These are phyloP conservation scores for Enteromius afrohamiltoni DNA, from an alignment of 2,797 vertebrate genomes.

Conservation along the genomic window DNA sequence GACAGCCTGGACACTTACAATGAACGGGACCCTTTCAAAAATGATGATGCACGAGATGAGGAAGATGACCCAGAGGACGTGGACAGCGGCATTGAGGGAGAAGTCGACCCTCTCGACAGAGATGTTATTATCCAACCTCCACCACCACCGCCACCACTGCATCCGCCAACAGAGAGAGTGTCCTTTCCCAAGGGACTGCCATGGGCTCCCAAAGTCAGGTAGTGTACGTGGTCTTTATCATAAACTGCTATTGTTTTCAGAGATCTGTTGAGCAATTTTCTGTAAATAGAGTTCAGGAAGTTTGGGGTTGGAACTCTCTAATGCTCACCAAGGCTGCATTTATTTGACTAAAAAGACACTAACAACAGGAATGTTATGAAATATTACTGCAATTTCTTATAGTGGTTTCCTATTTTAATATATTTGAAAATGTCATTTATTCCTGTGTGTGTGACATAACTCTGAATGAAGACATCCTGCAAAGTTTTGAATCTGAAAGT, in stretches of 20 bases:
- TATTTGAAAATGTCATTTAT: neutral
- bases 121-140: constrained; percentile 81
- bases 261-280: neutral
- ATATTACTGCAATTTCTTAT: neutral
- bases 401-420: neutral
- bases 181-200: constrained; percentile 95
- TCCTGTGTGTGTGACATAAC: neutral
- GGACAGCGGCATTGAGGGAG: constrained; percentile 86
- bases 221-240: neutral
- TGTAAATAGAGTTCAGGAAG: neutral
- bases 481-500: too few relatives aligned
- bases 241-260: neutral
- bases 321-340: neutral
- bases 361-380: neutral
- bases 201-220: constrained; percentile 99
- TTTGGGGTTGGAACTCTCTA: too few relatives aligned
- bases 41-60: constrained; percentile 84
- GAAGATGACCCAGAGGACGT: constrained; percentile 89
- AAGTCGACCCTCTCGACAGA: constrained; percentile 90
- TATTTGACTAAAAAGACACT: neutral
- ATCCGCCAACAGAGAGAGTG: constrained; percentile 82
- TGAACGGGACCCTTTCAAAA: constrained; percentile 96
- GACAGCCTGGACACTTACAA: constrained; percentile 97
- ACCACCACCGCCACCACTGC: constrained; percentile 73
- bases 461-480: too few relatives aligned